Base-by-base conservation (phyloP, 2,888 invertebrate genomes). In the Schizotus pectinicornis region DNA sequence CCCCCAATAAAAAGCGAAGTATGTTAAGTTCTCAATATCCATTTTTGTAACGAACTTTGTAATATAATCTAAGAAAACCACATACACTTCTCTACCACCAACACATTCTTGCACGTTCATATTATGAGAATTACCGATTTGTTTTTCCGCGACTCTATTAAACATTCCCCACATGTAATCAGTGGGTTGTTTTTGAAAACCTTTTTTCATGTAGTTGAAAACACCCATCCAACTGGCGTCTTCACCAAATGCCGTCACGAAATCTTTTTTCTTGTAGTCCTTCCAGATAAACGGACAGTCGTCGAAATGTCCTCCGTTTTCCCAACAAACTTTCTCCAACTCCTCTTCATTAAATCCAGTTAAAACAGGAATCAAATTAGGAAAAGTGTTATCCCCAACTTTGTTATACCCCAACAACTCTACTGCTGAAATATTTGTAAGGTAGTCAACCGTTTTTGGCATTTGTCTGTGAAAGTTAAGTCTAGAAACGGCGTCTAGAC, bases 301-400 rank as follows among this genome's bases (percentile, higher is more conserved):
- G 73, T 95, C 95, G 74, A 91, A 93, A 12, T 84, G 82, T 0
- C 82, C 80, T 0, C 79, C 64, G 11, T 52, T 46, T 12, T 56
- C 57, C 84, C 89, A 86, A 72, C 93, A 94, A 0, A 79, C 82
- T 53, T 80, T 79, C 46, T 81, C 81, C 41, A 93, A 76, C 70
- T 93, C 90, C 0, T 81, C 80, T 30, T 86, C 86, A 37, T 83
- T 85, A 38, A 88, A 75, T 0, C 95, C 95, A 1, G 88, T 86
- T 7, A 95, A 80, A 61, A 93, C 84, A 0, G 96, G 91, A 6
- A 91, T 85, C 56, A 97, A 77, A 77, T 97, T 97, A 0, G 95
- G 94, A 75, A 92, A 95, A 0, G 96, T 96, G 77, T 96, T 97
- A 77, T 96, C 96, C 2, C 88, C 97, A 6, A 97, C 91, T 83